phyloP scores from a whole-genome alignment of 2,888 invertebrate genomes.

The Troides aeacus region DNA sequence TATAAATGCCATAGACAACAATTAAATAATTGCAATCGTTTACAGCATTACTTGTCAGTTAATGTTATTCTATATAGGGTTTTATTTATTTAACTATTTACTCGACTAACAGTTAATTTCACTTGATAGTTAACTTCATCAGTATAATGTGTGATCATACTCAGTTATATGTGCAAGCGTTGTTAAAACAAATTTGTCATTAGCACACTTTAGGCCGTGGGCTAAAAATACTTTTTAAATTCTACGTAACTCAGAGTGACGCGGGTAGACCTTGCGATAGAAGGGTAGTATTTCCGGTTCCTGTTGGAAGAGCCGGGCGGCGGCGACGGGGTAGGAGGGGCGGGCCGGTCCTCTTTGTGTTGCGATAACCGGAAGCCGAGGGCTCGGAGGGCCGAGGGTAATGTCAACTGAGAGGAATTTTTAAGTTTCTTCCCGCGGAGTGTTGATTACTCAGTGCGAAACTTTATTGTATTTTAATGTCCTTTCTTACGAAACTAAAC shows the following conservation, averaged over 20 bases:
- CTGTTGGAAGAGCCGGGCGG: constrained; percentile 47
- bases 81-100: too few species aligned
- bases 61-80: too few species aligned
- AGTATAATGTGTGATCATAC: too few species aligned
- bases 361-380: constrained; percentile 79
- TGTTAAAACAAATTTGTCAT: constrained; percentile 47
- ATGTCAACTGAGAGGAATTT: constrained; percentile 75
- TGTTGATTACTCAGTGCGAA: constrained; percentile 59
- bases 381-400: constrained; percentile 75
- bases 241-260: constrained; percentile 54
- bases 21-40: too few species aligned
- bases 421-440: constrained; percentile 67
- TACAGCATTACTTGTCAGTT: too few species aligned
- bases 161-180: background rate
- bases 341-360: constrained; percentile 68
- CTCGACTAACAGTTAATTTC: too few species aligned
- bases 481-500: constrained; percentile 2
- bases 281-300: constrained; percentile 79
- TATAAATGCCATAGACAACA: too few species aligned
- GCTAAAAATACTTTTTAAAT: constrained; percentile 65
- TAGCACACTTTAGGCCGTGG: constrained; percentile 49
- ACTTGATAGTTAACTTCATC: too few species aligned
- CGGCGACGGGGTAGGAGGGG: constrained; percentile 42
- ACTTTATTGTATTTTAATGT: constrained; percentile 41
- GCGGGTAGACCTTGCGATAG: constrained; percentile 76